phyloP scores from a whole-genome alignment of 2,888 invertebrate species.

The Ennomos erosarius region DNA sequence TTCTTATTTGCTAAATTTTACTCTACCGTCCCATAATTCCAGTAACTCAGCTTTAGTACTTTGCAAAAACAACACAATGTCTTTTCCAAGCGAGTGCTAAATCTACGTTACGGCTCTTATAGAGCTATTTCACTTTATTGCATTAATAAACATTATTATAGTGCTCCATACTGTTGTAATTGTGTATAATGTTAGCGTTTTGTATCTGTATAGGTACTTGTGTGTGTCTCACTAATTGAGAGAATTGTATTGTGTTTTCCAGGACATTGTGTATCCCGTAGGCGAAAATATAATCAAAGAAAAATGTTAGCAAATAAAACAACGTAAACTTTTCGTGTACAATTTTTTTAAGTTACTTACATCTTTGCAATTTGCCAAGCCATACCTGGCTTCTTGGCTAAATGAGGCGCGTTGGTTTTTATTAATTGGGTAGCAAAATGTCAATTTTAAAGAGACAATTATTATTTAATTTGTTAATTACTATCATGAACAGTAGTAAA shows the following conservation, averaged over 20 bases:
- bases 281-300: no score
- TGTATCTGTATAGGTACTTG: conserved; percentile 39
- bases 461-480: conserved; percentile 4
- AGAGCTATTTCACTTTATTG: conserved; percentile 58
- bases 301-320: no score
- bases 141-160: conserved; percentile 57
- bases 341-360: no score
- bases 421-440: no score
- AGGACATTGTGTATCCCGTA: no score
- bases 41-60: conserved; percentile 25
- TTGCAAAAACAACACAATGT: conserved; percentile 9
- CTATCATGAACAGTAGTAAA: conserved; percentile 7
- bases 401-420: no score
- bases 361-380: no score
- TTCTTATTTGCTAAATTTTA: not conserved
- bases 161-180: conserved; percentile 35
- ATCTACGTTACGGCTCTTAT: conserved; percentile 40
- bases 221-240: conserved; percentile 19
- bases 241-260: not conserved
- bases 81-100: conserved; percentile 4
- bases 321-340: no score
- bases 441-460: not conserved
- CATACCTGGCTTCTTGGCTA: no score
- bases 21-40: conserved; percentile 27
- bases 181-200: conserved; percentile 45